Percentiles rank a stretch among this genome's conserved stretches.
These are phyloP conservation scores for Phaonia tiefii DNA, from an alignment of 2,888 invertebrate species.

Conservation along the genomic window DNA sequence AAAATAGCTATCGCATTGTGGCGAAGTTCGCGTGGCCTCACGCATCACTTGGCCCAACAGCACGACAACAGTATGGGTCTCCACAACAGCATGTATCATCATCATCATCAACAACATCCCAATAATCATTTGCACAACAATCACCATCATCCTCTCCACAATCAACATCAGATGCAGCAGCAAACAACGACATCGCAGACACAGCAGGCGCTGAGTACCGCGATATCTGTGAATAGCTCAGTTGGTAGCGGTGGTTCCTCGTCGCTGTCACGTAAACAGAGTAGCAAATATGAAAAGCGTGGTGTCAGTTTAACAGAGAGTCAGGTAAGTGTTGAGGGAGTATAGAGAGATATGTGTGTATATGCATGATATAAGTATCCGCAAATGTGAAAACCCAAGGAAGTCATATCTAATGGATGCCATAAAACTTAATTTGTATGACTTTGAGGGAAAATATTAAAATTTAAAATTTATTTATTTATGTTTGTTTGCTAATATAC, in stretches of 20 bases:
- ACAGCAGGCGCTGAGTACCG: slow-evolving; percentile 53
- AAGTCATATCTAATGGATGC: not conserved
- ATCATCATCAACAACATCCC: slow-evolving; percentile 76
- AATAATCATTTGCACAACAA: slow-evolving; percentile 55
- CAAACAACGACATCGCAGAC: slow-evolving; percentile 69
- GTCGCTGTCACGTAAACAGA: slow-evolving; percentile 79
- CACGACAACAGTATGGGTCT: slow-evolving; percentile 72
- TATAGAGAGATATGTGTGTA: no score
- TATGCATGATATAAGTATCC: no score
- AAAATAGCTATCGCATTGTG: slow-evolving; percentile 92
- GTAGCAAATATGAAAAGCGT: slow-evolving; percentile 81
- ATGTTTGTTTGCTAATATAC: no score
- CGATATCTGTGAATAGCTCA: slow-evolving; percentile 59
- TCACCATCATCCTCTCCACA: slow-evolving; percentile 61
- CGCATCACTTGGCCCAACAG: slow-evolving; percentile 81
- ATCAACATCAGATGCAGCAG: slow-evolving; percentile 68
- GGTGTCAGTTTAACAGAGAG: slow-evolving; percentile 80
- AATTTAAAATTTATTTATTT: no score
- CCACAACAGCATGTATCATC: slow-evolving; percentile 75
- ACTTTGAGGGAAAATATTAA: not conserved
- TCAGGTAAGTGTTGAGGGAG: slow-evolving; percentile 79
- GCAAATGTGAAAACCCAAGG: not conserved
- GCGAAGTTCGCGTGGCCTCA: slow-evolving; percentile 87
- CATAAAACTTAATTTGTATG: no score
- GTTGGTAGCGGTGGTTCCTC: slow-evolving; percentile 69